phyloP scores from a whole-genome alignment of 2,113 vertebrate genomes.

The Tenebrosternarchus preto region DNA sequence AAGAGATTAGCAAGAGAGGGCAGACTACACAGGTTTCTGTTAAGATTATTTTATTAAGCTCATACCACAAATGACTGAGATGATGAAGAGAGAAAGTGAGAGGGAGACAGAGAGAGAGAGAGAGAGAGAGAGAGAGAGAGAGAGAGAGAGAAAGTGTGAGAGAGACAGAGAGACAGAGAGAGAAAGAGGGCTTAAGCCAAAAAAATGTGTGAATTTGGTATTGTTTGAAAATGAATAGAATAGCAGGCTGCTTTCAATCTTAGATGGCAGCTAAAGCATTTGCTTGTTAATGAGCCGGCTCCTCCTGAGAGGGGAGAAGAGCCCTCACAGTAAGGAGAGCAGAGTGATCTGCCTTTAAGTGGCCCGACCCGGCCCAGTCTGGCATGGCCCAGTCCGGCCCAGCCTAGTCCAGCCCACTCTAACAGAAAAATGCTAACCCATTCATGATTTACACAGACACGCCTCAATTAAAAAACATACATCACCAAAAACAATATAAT shows the following conservation, averaged over 20 bases:
- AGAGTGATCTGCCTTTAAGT: neutral
- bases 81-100: too few species aligned
- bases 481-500: neutral
- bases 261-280: neutral
- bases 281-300: neutral
- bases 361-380: neutral
- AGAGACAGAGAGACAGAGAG: conserved; percentile 30
- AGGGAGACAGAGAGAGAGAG: too few species aligned
- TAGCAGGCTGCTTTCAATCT: neutral
- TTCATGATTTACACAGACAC: too few species aligned
- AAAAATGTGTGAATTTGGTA: neutral
- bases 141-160: too few species aligned
- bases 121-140: conserved; percentile 47
- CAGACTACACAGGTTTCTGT: too few species aligned
- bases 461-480: neutral
- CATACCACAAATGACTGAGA: too few species aligned
- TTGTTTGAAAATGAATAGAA: conserved; percentile 1
- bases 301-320: neutral
- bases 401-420: too few species aligned
- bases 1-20: too few species aligned
- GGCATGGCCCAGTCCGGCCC: too few species aligned
- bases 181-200: neutral
- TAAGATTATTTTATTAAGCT: too few species aligned
- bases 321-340: neutral
- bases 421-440: too few species aligned